A percentile compares a stretch with the other conserved stretches of the same genome.
Evolutionary conservation across 2,888 invertebrate species (phyloP).

Genomic region (Torymus tubicola): DNA sequence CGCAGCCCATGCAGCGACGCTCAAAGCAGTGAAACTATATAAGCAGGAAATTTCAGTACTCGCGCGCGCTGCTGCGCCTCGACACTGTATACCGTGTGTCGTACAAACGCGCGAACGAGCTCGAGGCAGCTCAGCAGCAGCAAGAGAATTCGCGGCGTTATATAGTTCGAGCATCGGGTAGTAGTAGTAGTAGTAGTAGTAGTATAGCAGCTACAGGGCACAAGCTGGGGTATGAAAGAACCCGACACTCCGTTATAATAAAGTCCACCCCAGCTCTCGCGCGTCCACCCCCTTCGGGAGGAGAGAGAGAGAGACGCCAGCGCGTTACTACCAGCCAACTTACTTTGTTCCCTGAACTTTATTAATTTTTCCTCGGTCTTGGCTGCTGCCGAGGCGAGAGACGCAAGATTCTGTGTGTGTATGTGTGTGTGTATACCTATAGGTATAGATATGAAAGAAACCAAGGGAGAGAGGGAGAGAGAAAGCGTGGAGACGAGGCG

Average conservation of each 20-base stretch:
- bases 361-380: slow-evolving; percentile 77
- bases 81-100: slow-evolving; percentile 23
- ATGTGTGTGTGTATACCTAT: slow-evolving; percentile 50
- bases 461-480: slow-evolving; percentile 20
- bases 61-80: slow-evolving; percentile 1
- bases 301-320: slow-evolving; percentile 55
- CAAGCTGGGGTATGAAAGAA: slow-evolving; percentile 67
- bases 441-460: slow-evolving; percentile 32
- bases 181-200: no score
- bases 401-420: slow-evolving; percentile 1
- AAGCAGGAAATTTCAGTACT: slow-evolving; percentile 30
- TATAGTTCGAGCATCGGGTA: slow-evolving; percentile 1
- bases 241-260: slow-evolving; percentile 77
- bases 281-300: slow-evolving; percentile 51
- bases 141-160: slow-evolving; percentile 47
- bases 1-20: neutral
- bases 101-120: slow-evolving; percentile 39
- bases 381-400: slow-evolving; percentile 62
- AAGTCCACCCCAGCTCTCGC: slow-evolving; percentile 72
- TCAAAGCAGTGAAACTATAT: slow-evolving; percentile 9
- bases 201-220: slow-evolving; percentile 20
- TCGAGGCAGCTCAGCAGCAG: slow-evolving; percentile 54
- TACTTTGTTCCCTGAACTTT: slow-evolving; percentile 77
- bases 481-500: neutral
- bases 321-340: slow-evolving; percentile 75